Evolutionary conservation across 2,113 vertebrate species (phyloP), one percentile per base, ranked within the genome.

Genomic region (Aix galericulata): DNA sequence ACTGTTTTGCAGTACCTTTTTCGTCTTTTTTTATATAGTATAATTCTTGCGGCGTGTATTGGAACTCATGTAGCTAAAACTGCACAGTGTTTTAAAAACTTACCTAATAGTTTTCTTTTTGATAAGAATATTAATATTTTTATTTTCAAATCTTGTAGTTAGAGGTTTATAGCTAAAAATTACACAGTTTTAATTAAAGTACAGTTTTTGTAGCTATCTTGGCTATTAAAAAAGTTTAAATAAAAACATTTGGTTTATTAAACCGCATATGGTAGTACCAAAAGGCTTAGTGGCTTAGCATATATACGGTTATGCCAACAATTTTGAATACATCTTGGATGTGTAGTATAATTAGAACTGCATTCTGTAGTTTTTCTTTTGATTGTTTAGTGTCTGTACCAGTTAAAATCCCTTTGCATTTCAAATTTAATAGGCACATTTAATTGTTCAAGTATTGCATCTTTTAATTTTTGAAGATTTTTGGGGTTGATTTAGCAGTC

Each of bases 31-130:
- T 15, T 2, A 59, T 83, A 22, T 48, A 42, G 14, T 34, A 4
- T 31, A 13, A 46, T 76, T 91, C 40, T 17, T 64, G 2, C 77
- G 12, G 27, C n/a, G 34, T 95, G 77, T 94, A 5, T 76, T 95
- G 34, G 48, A 62, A 44, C 52, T 94, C 21, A 3, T 64, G 26
- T 48, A 10, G 13, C 53, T 93, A 79, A 95, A 97, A 82, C 20
- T 82, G 38, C 42, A 22, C 31, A 21, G 17, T 82, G 20, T 81
- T 97, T 86, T 89, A 55, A 89, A 95, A 95, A 88, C 73, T 80
- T 91, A 68, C 1, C 62, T 68, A 23, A 8, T 60, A 50, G 76
- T 89, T 91, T 93, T 3, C 46, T 86, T 96, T 97, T 81, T 22
- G 5, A 42, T 78, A 71, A 91, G 32, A 58, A 20, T 90, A 58